Percentiles rank a stretch among this genome's conserved stretches.
Evolutionary conservation across 1,140 invertebrate species (phyloP).

Genomic region (Drosophila nebulosa): DNA sequence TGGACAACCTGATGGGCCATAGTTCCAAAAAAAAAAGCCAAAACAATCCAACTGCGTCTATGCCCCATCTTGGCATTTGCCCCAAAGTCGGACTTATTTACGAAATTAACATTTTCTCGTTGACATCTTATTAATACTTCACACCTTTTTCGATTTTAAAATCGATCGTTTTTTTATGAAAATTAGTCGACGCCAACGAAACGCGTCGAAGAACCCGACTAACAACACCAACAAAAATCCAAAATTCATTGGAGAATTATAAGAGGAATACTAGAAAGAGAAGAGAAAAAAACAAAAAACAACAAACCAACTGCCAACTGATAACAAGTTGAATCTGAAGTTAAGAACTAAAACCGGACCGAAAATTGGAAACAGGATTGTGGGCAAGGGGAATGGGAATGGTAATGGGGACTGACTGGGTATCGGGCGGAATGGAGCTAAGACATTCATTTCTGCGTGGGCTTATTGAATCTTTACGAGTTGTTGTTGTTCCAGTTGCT

Average conservation of each 20-base stretch:
- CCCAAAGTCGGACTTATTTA: conserved; percentile 56
- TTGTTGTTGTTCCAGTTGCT: conserved; percentile 34
- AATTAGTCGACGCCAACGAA: conserved; percentile 54
- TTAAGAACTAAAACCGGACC: conserved; percentile 40
- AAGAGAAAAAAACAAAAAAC: neutral
- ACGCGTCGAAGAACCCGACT: conserved; percentile 41
- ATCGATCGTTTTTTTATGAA: conserved; percentile 77
- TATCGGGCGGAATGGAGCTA: neutral
- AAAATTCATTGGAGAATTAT: conserved; percentile 2
- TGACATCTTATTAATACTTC: conserved; percentile 80
- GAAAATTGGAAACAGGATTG: conserved; percentile 32
- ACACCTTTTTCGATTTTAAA: conserved; percentile 68
- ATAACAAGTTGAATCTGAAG: conserved; percentile 31
- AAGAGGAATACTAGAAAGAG: neutral
- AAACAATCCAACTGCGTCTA: conserved; percentile 34
- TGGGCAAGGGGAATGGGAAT: conserved; percentile 25
- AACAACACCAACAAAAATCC: conserved; percentile 27
- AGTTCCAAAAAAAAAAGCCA: conserved; percentile 33
- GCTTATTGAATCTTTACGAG: conserved; percentile 67
- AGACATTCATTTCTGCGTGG: conserved; percentile 5
- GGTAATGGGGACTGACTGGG: conserved; percentile 37
- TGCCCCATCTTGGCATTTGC: conserved; percentile 7
- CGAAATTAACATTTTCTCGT: conserved; percentile 73
- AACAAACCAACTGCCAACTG: conserved; percentile 28
- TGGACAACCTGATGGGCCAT: neutral